phyloP scores from a whole-genome alignment of 2,888 invertebrate genomes.

The Caenorhabditis sp. region DNA sequence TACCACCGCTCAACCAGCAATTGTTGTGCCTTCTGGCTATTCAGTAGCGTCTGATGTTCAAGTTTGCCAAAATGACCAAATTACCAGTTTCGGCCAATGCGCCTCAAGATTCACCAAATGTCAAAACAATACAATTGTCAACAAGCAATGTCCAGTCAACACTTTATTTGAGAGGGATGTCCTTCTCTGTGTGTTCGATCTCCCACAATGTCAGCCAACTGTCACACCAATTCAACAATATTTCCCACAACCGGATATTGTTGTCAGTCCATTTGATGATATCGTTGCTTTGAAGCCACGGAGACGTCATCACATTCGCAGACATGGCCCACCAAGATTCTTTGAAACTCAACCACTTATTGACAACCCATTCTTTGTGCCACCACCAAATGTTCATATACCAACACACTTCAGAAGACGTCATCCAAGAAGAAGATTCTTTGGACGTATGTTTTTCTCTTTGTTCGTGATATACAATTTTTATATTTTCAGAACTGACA shows the following conservation, averaged over 20 bases:
- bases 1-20: neutral
- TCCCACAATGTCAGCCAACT: conserved; percentile 41
- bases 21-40: neutral
- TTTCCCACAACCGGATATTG: conserved; percentile 5
- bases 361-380: conserved; percentile 38
- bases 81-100: conserved; percentile 34
- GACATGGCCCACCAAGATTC: neutral
- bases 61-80: conserved; percentile 32
- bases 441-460: conserved; percentile 10
- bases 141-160: conserved; percentile 46
- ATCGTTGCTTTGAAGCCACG: conserved; percentile 17
- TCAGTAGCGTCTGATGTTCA: neutral
- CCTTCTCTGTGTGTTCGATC: conserved; percentile 49
- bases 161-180: conserved; percentile 47
- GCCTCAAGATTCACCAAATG: conserved; percentile 40
- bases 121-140: conserved; percentile 18
- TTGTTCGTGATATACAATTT: neutral
- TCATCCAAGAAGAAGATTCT: conserved; percentile 3
- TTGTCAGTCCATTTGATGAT: conserved; percentile 33
- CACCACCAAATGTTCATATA: conserved; percentile 4
- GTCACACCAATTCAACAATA: conserved; percentile 8
- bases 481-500: conserved; percentile 17
- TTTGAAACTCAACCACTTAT: neutral
- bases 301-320: neutral
- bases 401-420: neutral